Percentiles rank a stretch among this genome's conserved stretches.
Conservation (phyloP, 2,113 vertebrate genomes). For the Lethenteron reissneri region DNA sequence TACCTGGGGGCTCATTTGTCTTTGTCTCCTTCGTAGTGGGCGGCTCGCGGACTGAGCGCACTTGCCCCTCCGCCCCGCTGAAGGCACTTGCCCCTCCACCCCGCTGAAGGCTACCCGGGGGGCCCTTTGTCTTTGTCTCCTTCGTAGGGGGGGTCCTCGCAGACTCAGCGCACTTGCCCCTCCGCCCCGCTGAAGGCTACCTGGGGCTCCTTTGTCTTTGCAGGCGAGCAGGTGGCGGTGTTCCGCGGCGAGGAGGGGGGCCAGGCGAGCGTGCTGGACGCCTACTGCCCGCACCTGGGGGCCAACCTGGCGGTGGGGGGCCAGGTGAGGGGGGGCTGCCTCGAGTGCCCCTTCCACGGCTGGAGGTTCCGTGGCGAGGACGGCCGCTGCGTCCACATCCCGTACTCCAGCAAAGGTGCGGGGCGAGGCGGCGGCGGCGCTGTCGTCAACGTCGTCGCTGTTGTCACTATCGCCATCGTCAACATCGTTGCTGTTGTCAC, state of each 20-base stretch:
- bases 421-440: fast-evolving
- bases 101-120: too few relatives aligned
- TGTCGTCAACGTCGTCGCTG: fast-evolving
- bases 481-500: too few relatives aligned
- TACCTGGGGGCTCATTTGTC: too few relatives aligned
- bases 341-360: conserved; percentile 43
- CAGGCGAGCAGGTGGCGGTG: conserved; percentile 28
- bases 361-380: conserved; percentile 37
- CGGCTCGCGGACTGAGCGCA: too few relatives aligned
- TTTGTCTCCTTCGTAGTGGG: too few relatives aligned
- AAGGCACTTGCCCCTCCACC: too few relatives aligned
- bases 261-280: conserved; percentile 23
- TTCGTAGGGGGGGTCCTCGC: too few relatives aligned
- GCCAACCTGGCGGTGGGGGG: conserved; percentile 35
- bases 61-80: too few relatives aligned
- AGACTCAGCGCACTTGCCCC: too few relatives aligned
- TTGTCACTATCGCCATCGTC: too few relatives aligned
- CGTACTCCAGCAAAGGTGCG: conserved; percentile 30
- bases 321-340: conserved; percentile 28
- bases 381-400: conserved; percentile 31
- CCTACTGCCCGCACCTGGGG: conserved; percentile 44
- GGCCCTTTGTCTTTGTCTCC: too few relatives aligned
- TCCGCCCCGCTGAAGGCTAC: too few relatives aligned
- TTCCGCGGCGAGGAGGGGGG: conserved; percentile 20
- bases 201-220: background rate